Percentiles rank a stretch among this genome's conserved stretches.
Evolutionary conservation across 2,113 vertebrate genomes (phyloP).

Genomic region (Piaya cayana): DNA sequence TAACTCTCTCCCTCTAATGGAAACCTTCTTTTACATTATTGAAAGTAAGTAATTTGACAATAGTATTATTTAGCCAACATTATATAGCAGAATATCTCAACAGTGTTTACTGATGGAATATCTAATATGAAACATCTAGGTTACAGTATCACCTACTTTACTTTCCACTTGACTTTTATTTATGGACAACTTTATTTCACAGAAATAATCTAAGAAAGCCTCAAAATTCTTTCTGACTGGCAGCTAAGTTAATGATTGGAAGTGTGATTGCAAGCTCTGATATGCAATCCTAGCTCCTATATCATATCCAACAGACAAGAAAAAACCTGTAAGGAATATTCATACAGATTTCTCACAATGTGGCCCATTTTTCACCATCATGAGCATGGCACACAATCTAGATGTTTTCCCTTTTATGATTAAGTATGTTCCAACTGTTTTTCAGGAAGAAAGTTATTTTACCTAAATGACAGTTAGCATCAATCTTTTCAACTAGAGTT

Average conservation of each 20-base stretch:
- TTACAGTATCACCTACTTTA: background rate
- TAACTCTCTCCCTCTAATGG: background rate
- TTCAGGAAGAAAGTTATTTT: background rate
- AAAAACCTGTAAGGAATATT: background rate
- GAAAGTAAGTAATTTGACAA: background rate
- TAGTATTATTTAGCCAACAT: background rate
- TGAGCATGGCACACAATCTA: background rate
- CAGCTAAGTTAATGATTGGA: background rate
- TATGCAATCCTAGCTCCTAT: background rate
- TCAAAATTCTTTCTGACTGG: background rate
- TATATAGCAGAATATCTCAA: background rate
- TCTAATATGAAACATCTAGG: background rate
- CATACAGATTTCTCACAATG: background rate
- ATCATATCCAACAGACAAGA: background rate
- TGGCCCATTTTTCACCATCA: background rate
- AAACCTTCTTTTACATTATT: background rate
- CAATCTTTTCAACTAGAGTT: background rate
- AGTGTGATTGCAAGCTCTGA: background rate
- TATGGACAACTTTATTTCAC: background rate
- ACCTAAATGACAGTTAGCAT: background rate
- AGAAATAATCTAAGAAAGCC: background rate
- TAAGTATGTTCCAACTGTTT: background rate
- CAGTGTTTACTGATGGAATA: background rate
- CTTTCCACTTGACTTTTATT: background rate
- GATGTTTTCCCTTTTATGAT: background rate